Evolutionary conservation across 2,797 vertebrate species (phyloP).

Genomic region (Leptoclinus maculatus): DNA sequence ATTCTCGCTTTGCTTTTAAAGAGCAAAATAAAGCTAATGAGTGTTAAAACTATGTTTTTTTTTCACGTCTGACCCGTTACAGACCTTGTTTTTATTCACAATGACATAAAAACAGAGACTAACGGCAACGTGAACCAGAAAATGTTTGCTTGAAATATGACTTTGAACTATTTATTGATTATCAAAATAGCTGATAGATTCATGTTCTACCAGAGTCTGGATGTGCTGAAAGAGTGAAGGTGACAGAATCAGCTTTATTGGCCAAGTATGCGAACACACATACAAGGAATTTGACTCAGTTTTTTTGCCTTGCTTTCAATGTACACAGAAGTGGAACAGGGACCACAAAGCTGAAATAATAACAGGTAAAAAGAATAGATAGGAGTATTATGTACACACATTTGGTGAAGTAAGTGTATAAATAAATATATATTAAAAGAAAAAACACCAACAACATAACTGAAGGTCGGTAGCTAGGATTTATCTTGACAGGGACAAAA

Average conservation of each 20-base stretch:
- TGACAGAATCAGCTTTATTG: neutral
- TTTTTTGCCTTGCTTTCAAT: neutral
- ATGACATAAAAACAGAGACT: neutral
- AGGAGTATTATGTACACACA: no score
- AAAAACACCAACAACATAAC: no score
- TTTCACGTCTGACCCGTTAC: neutral
- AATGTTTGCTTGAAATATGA: neutral
- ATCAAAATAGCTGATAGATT: neutral
- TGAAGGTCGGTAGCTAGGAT: neutral
- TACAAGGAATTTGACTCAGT: neutral
- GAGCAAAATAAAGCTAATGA: neutral
- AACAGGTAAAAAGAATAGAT: no score
- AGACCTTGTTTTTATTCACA: neutral
- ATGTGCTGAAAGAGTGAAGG: neutral
- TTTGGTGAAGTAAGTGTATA: no score
- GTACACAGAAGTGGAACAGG: neutral
- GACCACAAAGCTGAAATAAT: no score
- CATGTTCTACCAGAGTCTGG: neutral
- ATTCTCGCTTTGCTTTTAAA: neutral
- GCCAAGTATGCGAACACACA: neutral
- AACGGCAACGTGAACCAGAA: neutral
- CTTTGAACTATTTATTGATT: neutral
- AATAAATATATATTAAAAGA: no score
- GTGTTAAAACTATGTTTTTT: fast-evolving
- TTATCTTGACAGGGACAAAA: neutral